Evolutionary conservation across 2,113 vertebrate genomes (phyloP), one percentile per base, ranked within the genome.

Genomic region (Syngnathoides biaculeatus): DNA sequence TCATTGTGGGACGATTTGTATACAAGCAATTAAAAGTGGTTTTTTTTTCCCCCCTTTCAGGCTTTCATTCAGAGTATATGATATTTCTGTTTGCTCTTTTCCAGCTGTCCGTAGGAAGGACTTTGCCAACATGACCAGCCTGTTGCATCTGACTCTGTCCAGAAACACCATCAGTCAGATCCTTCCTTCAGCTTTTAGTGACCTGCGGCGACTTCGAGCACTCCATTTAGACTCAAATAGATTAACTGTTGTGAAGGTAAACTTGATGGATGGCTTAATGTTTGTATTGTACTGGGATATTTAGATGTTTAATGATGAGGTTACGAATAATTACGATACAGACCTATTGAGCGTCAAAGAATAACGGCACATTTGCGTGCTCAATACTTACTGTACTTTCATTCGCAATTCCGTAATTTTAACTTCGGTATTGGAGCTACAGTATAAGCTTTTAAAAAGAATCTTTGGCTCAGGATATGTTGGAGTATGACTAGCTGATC

Each of bases 81-180:
- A 8, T 55, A 59, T 11, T 64, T 60, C 13, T 26, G 22, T 55
- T 12, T 5, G 0, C n/a, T 78, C 0, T 1, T 39, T 72, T 8
- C 4, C 68, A 90, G 93, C 92, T 0, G 92, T 98, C 0, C 83
- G 94, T 17, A 79, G 83, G 2, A 91, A 91, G 0, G 96, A 98
- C 64, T 96, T 98, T 74, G 94, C 95, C 68, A 98, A 98, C 87
- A 98, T 98, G 96, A 98, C 96, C 0, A 93, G 93, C 38, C 90
- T 98, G 1, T 89, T 98, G 39, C 95, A 98, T 64, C 78, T 98
- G 75, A 97, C 95, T 0, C 73, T 98, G 0, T 96, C 95, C 0
- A 90, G 94, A 8, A 98, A 98, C 72, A 97, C 96, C 67, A 98
- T 98, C 78, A 96, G 95, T 88, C 95, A 97, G 13, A 95, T 98